Evolutionary conservation across 1,140 invertebrate species (phyloP), one percentile per base, ranked within the genome.

Genomic region (Trypoxylus dichotomus): DNA sequence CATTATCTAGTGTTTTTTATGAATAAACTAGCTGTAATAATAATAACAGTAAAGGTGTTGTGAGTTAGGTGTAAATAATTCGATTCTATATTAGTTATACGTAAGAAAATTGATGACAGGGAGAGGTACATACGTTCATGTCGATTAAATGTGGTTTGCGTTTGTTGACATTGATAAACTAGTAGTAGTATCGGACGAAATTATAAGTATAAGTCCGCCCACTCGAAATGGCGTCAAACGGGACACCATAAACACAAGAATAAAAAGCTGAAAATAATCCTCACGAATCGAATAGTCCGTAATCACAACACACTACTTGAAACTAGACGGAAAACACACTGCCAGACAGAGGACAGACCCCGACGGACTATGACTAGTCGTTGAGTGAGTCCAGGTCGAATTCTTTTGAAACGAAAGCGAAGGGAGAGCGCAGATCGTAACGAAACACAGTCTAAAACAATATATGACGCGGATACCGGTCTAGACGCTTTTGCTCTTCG

Each of bases 401-500:
- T 80, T 76, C 77, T 77, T 74, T 78, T 77, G 77, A 80, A 79
- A 80, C 75, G 79, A 80, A 80, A 80, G 79, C 77, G 79, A 79
- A 79, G 79, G 76, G 79, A 79, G 76, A 79, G 73, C 76, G 76
- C 58, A 77, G 54, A 68, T 68, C 60, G 27, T 24, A 60, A 68
- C 60, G 60, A 68, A 68, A 68, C 60, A 60, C 76, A 54, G 76
- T 37, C 76, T 77, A 77, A 77, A 77, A 77, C 54, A 68, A 71
- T 77, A 77, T 72, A 37, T 63, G 76, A 72, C 32, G 63, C 76
- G 76, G 60, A 77, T 41, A 41, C 42, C 24, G 76, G 60, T 77
- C 76, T 77, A 76, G 76, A 77, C 76, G 27, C 60, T 77, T 13
- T 13, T 21, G 25, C 60, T 77, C 21, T 77, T 74, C 72, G 41